phyloP scores from a whole-genome alignment of 2,113 vertebrate species.

The Thinocorus orbignyianus region DNA sequence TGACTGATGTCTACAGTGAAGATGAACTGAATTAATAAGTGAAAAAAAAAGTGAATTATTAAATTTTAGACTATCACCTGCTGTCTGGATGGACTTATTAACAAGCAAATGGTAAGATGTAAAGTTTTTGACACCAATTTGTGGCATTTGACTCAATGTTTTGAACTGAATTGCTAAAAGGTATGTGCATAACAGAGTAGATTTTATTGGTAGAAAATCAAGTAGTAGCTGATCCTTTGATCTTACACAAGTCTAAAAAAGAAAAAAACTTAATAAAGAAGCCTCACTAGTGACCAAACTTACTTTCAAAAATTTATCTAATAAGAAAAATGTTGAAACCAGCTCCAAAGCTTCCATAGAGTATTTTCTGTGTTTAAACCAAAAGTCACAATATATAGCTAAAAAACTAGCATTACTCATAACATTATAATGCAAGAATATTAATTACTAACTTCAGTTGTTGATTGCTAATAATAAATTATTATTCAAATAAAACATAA shows the following conservation, averaged over 20 bases:
- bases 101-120: background rate
- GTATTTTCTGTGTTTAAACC: background rate
- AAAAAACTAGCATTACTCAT: background rate
- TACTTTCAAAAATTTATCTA: background rate
- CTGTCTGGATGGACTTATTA: background rate
- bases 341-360: background rate
- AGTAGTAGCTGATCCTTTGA: background rate
- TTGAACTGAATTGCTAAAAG: background rate
- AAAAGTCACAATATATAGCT: background rate
- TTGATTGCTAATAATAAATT: background rate
- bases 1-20: background rate
- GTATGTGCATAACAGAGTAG: background rate
- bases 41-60: background rate
- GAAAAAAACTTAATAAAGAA: background rate
- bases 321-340: background rate
- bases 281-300: background rate
- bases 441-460: background rate
- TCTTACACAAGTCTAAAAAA: background rate
- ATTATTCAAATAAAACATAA: fast-evolving
- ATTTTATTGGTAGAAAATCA: background rate
- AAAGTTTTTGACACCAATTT: background rate
- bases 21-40: background rate
- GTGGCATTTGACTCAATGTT: background rate
- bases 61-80: background rate
- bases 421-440: background rate